Base-by-base conservation (phyloP, 2,888 invertebrate genomes). In the Odontocolon sp. region DNA sequence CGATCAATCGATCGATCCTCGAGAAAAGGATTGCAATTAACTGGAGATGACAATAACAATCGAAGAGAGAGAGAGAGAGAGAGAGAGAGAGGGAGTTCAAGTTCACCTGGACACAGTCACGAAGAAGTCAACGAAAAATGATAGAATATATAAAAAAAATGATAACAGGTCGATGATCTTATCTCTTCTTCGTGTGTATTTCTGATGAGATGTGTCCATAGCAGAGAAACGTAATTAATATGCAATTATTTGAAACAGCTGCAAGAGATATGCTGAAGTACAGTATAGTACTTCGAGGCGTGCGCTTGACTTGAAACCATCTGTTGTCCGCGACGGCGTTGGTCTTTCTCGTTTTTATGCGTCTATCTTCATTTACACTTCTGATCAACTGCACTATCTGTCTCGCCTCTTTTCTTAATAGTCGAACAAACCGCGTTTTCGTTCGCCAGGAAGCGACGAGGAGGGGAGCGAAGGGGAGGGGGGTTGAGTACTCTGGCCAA, bases 181-280 rank as follows among this genome's bases (percentile, higher is more conserved):
- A 56, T 71, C 56, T 11, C n/a, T 18, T 38, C 40, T n/a, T 3
- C 14, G 31, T 28, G 16, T 64, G 16, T 26, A 52, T 16, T 16
- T 16, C 18, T 47, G 11, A 23, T 21, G 26, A 14, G 16, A 21
- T 40, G 8, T 14, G 31, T 26, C 45, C 42, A 21, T 18, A 33
- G 26, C 31, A 56, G n/a, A 16, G 33, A 52, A 28, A 38, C 42
- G 36, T 71, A 67, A 76, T 72, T 72, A 72, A 72, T 67, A 67
- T 61, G 71, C 66, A 67, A 76, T 76, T 76, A 71, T 72, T 71
- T 52, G 64, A 52, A 76, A 52, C 76, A 71, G 71, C 66, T 76
- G 66, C 52, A 50, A 52, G 64, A 66, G 38, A 36, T 50, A 47
- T 28, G 28, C 23, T 54, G 21, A 16, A 47, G 8, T 26, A 57